Percentiles rank a stretch among this genome's conserved stretches.
Evolutionary conservation across 1,140 invertebrate genomes (phyloP).

Genomic region (Macrosteles quadrilineatus): DNA sequence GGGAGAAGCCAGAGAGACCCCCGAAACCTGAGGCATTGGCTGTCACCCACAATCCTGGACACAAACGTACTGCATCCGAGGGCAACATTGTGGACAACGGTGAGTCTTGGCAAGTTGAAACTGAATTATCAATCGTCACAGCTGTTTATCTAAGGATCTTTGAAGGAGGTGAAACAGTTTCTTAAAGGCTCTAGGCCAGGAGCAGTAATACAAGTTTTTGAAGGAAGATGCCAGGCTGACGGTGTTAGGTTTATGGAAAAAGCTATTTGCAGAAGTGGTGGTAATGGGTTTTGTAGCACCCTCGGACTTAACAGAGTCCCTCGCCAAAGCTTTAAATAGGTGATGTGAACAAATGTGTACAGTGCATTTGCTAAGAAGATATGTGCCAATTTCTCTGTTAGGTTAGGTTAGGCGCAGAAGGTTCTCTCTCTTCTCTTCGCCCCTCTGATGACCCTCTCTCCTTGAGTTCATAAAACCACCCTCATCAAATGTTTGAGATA

Average conservation of each 20-base stretch:
- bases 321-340: too few relatives aligned
- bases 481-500: too few relatives aligned
- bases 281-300: too few relatives aligned
- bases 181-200: neutral
- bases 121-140: conserved; percentile 10
- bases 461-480: too few relatives aligned
- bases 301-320: too few relatives aligned
- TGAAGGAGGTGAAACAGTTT: neutral
- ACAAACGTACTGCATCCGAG: conserved; percentile 54
- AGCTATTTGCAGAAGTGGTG: too few relatives aligned
- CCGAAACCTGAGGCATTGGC: conserved; percentile 48
- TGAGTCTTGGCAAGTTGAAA: conserved; percentile 48
- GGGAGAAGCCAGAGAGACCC: conserved; percentile 53
- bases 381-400: too few relatives aligned
- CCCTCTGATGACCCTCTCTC: neutral
- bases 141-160: neutral
- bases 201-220: conserved; percentile 44
- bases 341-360: too few relatives aligned
- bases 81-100: conserved; percentile 55
- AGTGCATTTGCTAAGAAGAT: too few relatives aligned
- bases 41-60: conserved; percentile 49
- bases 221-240: conserved; percentile 41
- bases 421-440: neutral
- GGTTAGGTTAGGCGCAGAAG: too few relatives aligned
- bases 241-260: too few relatives aligned